Evolutionary conservation across 1,140 invertebrate genomes (phyloP).

Genomic region (Rhopalosiphum padi): DNA sequence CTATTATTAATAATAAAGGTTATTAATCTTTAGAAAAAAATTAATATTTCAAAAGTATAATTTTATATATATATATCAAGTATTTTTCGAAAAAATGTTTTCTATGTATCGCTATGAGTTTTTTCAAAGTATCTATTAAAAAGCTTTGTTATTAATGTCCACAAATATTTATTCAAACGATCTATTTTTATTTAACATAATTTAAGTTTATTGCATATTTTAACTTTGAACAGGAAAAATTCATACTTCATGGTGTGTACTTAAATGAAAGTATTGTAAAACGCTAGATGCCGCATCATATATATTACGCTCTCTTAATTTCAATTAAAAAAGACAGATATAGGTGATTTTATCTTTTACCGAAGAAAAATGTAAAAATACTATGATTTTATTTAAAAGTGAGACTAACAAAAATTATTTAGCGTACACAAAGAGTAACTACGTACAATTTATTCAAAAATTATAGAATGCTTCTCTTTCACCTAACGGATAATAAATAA

Average conservation of each 20-base stretch:
- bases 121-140: too few species aligned
- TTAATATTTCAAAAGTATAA: too few species aligned
- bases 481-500: background rate
- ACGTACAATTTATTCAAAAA: background rate
- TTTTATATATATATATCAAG: too few species aligned
- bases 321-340: background rate
- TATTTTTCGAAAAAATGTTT: too few species aligned
- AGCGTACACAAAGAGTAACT: background rate
- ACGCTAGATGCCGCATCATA: background rate
- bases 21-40: too few species aligned
- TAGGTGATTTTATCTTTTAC: background rate
- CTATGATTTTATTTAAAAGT: background rate
- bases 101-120: too few species aligned
- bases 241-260: background rate
- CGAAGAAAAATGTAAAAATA: background rate
- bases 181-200: too few species aligned
- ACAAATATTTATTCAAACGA: too few species aligned
- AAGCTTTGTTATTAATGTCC: too few species aligned
- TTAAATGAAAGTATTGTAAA: background rate
- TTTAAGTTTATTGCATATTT: background rate
- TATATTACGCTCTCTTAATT: background rate
- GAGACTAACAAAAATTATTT: background rate
- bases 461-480: background rate
- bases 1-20: too few species aligned
- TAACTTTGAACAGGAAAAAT: background rate